Evolutionary conservation across 2,113 vertebrate species (phyloP).

Genomic region (Tor tambroides): DNA sequence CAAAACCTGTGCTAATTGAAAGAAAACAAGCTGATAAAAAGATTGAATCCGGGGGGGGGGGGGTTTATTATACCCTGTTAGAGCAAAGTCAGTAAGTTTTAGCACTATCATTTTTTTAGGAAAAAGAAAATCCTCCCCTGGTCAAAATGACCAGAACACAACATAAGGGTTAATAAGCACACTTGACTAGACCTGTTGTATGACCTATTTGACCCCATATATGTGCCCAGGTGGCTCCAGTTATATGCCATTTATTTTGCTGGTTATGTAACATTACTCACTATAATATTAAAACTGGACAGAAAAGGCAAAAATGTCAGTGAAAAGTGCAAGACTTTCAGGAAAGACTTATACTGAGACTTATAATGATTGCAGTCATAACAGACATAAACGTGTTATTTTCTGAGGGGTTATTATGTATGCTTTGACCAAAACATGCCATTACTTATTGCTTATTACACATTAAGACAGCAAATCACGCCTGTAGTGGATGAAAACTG

Average conservation of each 20-base stretch:
- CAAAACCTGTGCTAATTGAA: background rate
- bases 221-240: conserved; percentile 28
- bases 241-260: conserved; percentile 31
- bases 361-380: background rate
- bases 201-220: background rate
- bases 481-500: conserved; percentile 29
- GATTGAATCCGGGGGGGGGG: too few species aligned
- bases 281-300: background rate
- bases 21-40: background rate
- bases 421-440: conserved; percentile 9
- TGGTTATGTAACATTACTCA: conserved; percentile 36
- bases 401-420: background rate
- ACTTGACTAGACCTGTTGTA: background rate
- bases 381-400: conserved; percentile 13
- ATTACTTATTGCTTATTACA: background rate
- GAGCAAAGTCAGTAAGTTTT: too few species aligned
- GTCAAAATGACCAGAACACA: too few species aligned
- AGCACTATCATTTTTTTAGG: too few species aligned
- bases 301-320: background rate
- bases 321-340: background rate
- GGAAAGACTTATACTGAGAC: background rate
- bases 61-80: too few species aligned
- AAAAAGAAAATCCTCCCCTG: too few species aligned
- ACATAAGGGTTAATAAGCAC: background rate
- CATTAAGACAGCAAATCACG: background rate